Evolutionary conservation across 35 echinoderm and acorn worm genomes (phyloP), one percentile per base, ranked within the genome.

Genomic region (Lytechinus pictus): DNA sequence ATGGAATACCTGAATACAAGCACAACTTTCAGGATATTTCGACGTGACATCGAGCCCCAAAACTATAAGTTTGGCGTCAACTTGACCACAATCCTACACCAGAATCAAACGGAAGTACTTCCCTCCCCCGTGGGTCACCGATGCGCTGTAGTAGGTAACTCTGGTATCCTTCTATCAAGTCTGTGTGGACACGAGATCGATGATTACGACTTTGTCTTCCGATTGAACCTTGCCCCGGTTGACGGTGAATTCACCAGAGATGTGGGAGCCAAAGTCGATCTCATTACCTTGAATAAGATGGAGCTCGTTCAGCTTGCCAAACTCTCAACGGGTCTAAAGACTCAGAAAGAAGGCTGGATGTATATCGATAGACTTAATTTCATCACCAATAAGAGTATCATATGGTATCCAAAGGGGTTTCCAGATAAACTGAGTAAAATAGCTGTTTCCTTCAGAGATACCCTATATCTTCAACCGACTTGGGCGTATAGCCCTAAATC

Each of bases 111-210:
- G 3, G 92, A 93, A 0, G 29, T 44, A 3, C n/a, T 93, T 10
- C 92, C 92, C 13, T 28, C 52, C 10, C 66, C 66, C 19, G 55
- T 93, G 28, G 92, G 92, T 27, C 92, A 33, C 9, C 92, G 92
- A n/a, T 97, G 97, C 94, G 97, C 97, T 8, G 53, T 97, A 13
- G 94, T 97, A 3, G 97, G 97, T 10, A 97, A 96, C 91, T 95
- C 95, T 29, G 97, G 97, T 9, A 96, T 97, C 14, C 86, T 97
- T 6, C 55, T 88, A 54, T 14, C 95, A 9, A 97, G 97, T n/a
- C 24, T 52, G 2, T 97, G 97, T 96, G 97, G 97, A 1, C 28
- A 51, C 10, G 94, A 95, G 53, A 96, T 97, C 27, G 95, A 97
- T 44, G 94, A 94, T 19, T 61, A 95, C 55, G 97, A 96, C 89